Conservation (phyloP, 2,888 invertebrate species). For the Lamproptera curius region DNA sequence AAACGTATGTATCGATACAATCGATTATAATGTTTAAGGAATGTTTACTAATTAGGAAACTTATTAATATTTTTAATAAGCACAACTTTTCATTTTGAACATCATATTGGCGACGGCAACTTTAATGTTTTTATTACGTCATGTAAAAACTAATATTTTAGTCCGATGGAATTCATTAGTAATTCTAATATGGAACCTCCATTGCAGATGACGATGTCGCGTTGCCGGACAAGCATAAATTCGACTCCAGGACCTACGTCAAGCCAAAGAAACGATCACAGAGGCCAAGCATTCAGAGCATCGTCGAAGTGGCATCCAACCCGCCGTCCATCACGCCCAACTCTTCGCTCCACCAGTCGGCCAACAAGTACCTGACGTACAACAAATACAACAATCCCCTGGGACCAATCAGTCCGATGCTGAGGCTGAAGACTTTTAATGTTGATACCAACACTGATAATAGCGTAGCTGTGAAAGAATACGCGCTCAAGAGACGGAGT, state of each 20-base stretch:
- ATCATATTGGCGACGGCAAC: no score
- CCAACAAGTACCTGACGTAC: slow-evolving; percentile 64
- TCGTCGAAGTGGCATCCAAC: slow-evolving; percentile 53
- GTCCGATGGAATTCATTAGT: no score
- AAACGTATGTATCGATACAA: no score
- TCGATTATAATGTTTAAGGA: no score
- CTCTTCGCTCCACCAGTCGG: slow-evolving; percentile 37
- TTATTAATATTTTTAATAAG: no score
- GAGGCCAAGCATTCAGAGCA: slow-evolving; percentile 80
- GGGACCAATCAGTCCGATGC: slow-evolving; percentile 57
- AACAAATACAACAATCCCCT: slow-evolving; percentile 64
- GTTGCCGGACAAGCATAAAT: slow-evolving; percentile 68
- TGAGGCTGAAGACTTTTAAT: slow-evolving; percentile 67
- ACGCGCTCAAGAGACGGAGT: slow-evolving; percentile 59
- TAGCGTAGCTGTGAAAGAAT: slow-evolving; percentile 54
- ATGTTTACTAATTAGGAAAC: no score
- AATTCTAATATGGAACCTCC: no score
- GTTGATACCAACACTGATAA: slow-evolving; percentile 64
- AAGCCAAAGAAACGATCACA: slow-evolving; percentile 80
- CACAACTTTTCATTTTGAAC: no score
- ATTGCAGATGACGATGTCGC: slow-evolving; percentile 52
- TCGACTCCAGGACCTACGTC: slow-evolving; percentile 84
- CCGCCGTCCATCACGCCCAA: slow-evolving; percentile 47
- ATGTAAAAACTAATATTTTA: no score
- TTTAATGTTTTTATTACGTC: no score